Evolutionary conservation across 2,888 invertebrate genomes (phyloP).

Genomic region (Slavum lentiscoides): DNA sequence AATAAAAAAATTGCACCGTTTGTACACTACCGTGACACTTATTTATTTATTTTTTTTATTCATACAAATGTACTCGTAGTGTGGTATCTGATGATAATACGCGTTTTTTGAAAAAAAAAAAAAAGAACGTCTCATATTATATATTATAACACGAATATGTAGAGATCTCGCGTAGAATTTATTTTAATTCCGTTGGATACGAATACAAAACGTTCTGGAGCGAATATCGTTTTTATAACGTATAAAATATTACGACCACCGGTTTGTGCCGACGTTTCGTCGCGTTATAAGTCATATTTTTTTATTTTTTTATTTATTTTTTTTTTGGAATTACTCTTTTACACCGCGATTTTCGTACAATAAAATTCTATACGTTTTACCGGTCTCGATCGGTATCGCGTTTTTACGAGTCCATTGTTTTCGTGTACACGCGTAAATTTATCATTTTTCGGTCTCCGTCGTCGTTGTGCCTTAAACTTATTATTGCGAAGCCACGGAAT

Average conservation of each 20-base stretch:
- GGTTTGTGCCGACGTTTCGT: background rate
- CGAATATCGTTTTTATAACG: background rate
- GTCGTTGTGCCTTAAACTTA: background rate
- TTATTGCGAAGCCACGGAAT: slow-evolving; percentile 7
- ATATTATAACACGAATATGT: too few species aligned
- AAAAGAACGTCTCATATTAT: background rate
- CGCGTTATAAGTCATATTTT: background rate
- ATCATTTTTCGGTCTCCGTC: background rate
- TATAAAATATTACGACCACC: background rate
- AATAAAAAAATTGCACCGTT: too few species aligned
- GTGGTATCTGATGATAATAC: too few species aligned
- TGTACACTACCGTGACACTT: too few species aligned
- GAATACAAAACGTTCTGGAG: background rate
- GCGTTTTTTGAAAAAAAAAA: too few species aligned
- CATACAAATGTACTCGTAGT: too few species aligned
- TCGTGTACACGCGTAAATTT: background rate
- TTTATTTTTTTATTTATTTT: too few species aligned
- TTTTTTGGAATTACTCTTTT: background rate
- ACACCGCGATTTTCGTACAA: background rate
- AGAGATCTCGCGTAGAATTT: too few species aligned
- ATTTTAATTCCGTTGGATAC: too few species aligned
- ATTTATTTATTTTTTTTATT: too few species aligned
- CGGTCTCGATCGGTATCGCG: slow-evolving; percentile 11
- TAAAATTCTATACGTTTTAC: background rate
- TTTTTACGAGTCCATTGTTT: slow-evolving; percentile 28